These are phyloP conservation scores for Pachycephus smyrnensis DNA, from an alignment of 2,888 invertebrate species.

Conservation along the genomic window DNA sequence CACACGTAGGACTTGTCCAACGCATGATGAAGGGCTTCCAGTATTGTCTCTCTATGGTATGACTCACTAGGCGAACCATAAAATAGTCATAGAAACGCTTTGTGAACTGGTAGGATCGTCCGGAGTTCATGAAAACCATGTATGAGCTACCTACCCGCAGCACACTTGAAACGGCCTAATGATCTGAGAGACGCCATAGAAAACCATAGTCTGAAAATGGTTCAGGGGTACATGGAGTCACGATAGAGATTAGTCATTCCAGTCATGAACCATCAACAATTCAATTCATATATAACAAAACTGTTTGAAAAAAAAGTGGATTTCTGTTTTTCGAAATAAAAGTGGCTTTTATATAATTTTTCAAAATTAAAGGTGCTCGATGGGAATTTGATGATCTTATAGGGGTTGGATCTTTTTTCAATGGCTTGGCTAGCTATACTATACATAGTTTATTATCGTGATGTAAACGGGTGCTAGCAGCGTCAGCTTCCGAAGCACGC, in stretches of 20 bases:
- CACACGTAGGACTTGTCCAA: constrained; percentile 35
- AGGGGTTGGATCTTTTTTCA: background rate
- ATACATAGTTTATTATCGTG: background rate
- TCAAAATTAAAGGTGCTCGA: background rate
- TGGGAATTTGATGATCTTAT: too few species aligned
- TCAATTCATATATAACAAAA: background rate
- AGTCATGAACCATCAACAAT: background rate
- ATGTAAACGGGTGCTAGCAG: background rate
- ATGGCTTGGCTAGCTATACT: background rate
- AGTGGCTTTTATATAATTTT: background rate
- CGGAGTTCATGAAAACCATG: background rate
- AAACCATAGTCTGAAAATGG: background rate
- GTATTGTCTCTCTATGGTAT: constrained; percentile 53
- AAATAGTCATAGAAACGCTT: constrained; percentile 51
- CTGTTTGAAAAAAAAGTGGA: background rate
- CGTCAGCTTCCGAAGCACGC: constrained; percentile 7
- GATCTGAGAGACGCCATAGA: background rate
- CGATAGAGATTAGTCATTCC: background rate
- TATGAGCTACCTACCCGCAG: background rate
- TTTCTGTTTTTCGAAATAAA: background rate
- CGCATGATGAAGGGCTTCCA: constrained; percentile 59
- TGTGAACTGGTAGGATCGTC: background rate
- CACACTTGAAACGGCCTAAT: background rate
- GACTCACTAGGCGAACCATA: constrained; percentile 58
- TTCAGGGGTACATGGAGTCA: background rate